Evolutionary conservation across 2,113 vertebrate genomes (phyloP), one percentile per base, ranked within the genome.

Genomic region (Rousettus leschenaultii): DNA sequence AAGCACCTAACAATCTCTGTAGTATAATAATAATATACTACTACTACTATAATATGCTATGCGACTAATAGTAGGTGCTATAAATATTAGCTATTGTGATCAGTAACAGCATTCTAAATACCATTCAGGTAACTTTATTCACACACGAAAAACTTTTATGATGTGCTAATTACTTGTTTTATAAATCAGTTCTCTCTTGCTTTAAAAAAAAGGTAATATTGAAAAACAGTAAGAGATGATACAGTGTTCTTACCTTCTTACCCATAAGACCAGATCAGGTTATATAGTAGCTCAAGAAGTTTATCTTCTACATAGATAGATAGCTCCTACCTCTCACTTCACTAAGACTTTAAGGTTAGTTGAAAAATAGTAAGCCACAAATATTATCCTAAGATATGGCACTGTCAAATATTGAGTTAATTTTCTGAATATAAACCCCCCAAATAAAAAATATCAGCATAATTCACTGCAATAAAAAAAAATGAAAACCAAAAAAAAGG

Each of bases 351-450:
- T 77, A 85, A 78, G 45, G 19, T 74, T 93, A 9, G 68, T 66
- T 68, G 80, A 43, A 66, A 96, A 93, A 85, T 11, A 89, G 35
- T 19, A 78, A 95, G 38, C 66, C 78, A 91, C 7, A 57, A 11
- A 8, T 77, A 77, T 43, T 28, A 75, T 53, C 33, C 24, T 95
- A 53, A 33, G 45, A 75, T 80, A 13, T 65, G 19, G 38, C 6
- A 43, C 2, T 35, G 5, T 55, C 48, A 82, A 93, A 57, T n/a
- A 79, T 15, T 19, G 74, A 55, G 45, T 40, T 43, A 70, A 65
- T 93, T 84, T 89, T 87, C 73, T 91, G 30, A 87, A 77, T 82
- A 85, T 28, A 89, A 95, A 71, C 19, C 38, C 33, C 71, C 92
- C 65, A 74, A 89, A 80, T 65, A 66, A 83, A 79, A 7, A 66